These are phyloP conservation scores for Microtus montanus DNA, from an alignment of 2,113 vertebrate genomes.

Conservation along the genomic window DNA sequence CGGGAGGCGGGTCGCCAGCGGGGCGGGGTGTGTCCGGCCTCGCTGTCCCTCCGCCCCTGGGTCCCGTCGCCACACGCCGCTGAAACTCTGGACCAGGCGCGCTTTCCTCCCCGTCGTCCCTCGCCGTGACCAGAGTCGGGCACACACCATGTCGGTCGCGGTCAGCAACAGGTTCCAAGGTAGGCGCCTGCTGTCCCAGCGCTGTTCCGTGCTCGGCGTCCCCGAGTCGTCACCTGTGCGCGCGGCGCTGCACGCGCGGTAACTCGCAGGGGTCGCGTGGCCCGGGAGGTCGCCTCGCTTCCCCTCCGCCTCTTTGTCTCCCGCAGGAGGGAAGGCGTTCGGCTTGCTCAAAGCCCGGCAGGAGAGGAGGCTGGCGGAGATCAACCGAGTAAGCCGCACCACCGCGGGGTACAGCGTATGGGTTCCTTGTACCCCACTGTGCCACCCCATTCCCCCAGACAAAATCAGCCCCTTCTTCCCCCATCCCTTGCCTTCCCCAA, in stretches of 20 bases:
- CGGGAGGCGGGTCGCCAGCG: not conserved
- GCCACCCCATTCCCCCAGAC: not conserved
- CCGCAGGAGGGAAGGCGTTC: constrained; percentile 91
- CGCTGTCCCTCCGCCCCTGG: constrained; percentile 51
- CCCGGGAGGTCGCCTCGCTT: not conserved
- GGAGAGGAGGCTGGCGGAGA: constrained; percentile 89
- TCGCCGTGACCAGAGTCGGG: constrained; percentile 21
- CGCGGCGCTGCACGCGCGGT: not conserved
- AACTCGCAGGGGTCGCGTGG: not conserved
- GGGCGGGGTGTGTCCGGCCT: constrained; percentile 60
- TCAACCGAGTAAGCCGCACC: constrained; percentile 90
- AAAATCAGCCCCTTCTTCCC: not conserved
- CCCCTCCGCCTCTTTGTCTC: constrained; percentile 59
- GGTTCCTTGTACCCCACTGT: not conserved
- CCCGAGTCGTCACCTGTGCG: constrained; percentile 59
- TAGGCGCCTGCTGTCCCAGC: constrained; percentile 9
- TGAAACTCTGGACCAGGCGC: constrained; percentile 22
- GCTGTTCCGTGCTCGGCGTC: not conserved
- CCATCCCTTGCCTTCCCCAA: not conserved
- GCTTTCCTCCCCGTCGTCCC: not conserved
- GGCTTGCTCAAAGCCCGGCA: constrained; percentile 92
- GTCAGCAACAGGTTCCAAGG: constrained; percentile 79
- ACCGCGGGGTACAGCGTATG: not conserved
- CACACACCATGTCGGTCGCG: constrained; percentile 71
- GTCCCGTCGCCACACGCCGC: constrained; percentile 58